Evolutionary conservation across 2,113 vertebrate species (phyloP), one percentile per base, ranked within the genome.

Genomic region (Hassar affinis): DNA sequence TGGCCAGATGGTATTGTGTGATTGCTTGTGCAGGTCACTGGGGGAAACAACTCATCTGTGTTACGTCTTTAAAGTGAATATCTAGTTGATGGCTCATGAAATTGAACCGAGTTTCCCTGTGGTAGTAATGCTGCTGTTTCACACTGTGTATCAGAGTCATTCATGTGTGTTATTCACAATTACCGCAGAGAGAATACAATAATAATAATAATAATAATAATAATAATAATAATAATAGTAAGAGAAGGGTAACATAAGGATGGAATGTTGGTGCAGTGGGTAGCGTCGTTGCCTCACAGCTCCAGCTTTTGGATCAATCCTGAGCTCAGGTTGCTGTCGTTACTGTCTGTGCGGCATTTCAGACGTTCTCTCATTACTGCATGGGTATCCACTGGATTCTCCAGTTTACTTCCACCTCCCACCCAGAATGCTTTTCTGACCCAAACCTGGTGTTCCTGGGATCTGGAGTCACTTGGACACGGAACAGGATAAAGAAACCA

Each of bases 81-180:
- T 77, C 52, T 80, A 89, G 84, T 91, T 89, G 89, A 92, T 92
- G 93, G 89, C 87, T 93, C 91, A 92, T 92, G 91, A 93, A 93
- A 93, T 91, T 88, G 83, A 79, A 90, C 90, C 86, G 83, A 87
- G 82, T 85, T 27, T 79, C 83, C 71, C 81, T 82, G 68, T 84
- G 84, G 84, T 89, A 91, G 89, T 90, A 86, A 85, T 52, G 82
- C 42, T 87, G 78, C 57, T 42, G 38, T 42, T 42, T 42, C 74
- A 85, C 83, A 87, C 83, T 78, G 84, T 71, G 66, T 85, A 80
- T 86, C 27, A 76, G 51, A 52, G 27, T 82, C 56, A 22, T 78
- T 80, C 82, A 81, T 69, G 68, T 71, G 82, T 52, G 45, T 79
- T 77, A 49, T 35, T 20, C 42, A n/a, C 17, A 79, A 49, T 82